Percentiles rank a stretch among this genome's conserved stretches.
These are phyloP conservation scores for Alethe diademata DNA, from an alignment of 2,113 vertebrate species.

Conservation along the genomic window DNA sequence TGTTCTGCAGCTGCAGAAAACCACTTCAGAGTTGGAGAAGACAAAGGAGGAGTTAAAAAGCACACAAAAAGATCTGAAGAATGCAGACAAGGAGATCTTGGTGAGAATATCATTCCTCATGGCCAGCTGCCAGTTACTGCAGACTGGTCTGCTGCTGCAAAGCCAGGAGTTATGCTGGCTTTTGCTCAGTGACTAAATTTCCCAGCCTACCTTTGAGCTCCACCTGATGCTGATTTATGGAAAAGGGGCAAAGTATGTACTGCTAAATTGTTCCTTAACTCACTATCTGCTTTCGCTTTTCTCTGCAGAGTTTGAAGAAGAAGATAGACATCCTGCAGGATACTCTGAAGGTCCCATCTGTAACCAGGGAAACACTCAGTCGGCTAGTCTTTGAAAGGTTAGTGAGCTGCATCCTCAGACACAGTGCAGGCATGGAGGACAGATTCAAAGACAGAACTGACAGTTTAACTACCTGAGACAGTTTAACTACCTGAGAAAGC, in stretches of 20 bases:
- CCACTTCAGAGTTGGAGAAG: constrained; percentile 73
- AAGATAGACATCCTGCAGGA: constrained; percentile 92
- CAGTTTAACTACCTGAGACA: not conserved
- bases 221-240: not conserved
- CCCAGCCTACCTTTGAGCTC: not conserved
- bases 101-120: constrained; percentile 67
- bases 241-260: not conserved
- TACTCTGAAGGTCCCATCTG: constrained; percentile 87
- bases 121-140: not conserved
- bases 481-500: not conserved
- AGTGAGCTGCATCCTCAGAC: not conserved
- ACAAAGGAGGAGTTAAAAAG: constrained; percentile 83
- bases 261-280: not conserved
- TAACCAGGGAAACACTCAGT: constrained; percentile 86
- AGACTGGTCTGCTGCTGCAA: constrained; percentile 8
- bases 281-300: not conserved
- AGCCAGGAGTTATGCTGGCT: not conserved
- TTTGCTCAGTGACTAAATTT: not conserved
- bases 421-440: not conserved
- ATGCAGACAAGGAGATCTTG: constrained; percentile 88
- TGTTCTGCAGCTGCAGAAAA: constrained; percentile 81
- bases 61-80: constrained; percentile 86
- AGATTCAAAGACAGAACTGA: not conserved
- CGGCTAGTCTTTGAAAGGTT: constrained; percentile 93
- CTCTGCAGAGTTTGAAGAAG: constrained; percentile 88